Percentiles rank a stretch among this genome's conserved stretches.
These are phyloP conservation scores for Zaprionus gabonicus DNA, from an alignment of 1,140 invertebrate genomes.

Conservation along the genomic window DNA sequence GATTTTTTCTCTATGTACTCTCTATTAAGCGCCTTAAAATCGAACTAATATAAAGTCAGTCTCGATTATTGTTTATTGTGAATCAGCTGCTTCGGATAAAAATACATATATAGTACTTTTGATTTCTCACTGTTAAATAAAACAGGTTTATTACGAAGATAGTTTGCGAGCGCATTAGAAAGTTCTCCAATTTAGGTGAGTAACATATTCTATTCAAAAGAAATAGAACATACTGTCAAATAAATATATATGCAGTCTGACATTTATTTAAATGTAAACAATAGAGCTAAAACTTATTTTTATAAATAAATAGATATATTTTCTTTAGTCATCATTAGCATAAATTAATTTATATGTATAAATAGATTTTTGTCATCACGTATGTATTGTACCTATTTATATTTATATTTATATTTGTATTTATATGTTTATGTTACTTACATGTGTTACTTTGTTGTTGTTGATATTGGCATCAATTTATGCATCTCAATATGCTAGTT, in stretches of 20 bases:
- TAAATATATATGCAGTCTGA: not conserved
- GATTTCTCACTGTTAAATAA: not conserved
- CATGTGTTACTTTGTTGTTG: not conserved
- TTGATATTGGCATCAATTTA: not conserved
- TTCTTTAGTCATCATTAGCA: not conserved
- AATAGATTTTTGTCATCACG: not conserved
- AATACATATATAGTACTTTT: conserved; percentile 3
- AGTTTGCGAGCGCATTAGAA: not conserved
- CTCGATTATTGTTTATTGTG: not conserved
- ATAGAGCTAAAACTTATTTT: not conserved
- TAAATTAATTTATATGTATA: not conserved
- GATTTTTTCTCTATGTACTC: not conserved
- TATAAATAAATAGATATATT: conserved; percentile 1
- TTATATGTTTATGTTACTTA: no score
- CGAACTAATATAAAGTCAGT: not conserved
- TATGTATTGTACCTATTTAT: no score
- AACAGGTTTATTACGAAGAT: not conserved
- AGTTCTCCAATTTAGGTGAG: not conserved
- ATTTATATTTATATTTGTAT: no score
- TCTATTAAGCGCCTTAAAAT: not conserved
- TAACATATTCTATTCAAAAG: not conserved
- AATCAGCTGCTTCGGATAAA: conserved; percentile 5
- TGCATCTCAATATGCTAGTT: no score
- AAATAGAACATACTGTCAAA: not conserved
- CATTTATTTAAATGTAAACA: not conserved